Evolutionary conservation across 2,797 vertebrate species (phyloP).

Genomic region (Amblyraja radiata): DNA sequence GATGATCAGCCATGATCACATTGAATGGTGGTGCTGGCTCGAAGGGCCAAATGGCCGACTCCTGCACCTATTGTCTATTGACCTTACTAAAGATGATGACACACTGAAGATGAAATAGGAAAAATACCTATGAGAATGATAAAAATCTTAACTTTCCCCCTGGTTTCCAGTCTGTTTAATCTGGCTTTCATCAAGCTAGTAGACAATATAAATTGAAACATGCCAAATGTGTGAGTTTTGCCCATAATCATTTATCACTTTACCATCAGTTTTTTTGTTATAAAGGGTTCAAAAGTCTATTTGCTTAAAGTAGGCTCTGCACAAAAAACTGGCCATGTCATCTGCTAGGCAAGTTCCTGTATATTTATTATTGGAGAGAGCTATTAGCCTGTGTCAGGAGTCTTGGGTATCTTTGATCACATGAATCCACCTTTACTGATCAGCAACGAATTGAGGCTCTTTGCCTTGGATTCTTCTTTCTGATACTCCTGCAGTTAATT

Average conservation of each 20-base stretch:
- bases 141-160: neutral
- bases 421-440: neutral
- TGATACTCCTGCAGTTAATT: neutral
- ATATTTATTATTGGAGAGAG: neutral
- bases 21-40: too few relatives aligned
- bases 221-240: neutral
- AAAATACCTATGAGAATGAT: neutral
- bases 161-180: neutral
- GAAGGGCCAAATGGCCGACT: too few relatives aligned
- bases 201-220: neutral
- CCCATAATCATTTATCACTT: neutral
- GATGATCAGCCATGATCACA: too few relatives aligned
- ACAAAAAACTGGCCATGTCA: neutral
- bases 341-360: neutral
- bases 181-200: neutral
- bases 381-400: neutral
- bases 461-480: neutral
- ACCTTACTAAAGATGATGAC: too few relatives aligned
- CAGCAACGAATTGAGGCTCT: neutral
- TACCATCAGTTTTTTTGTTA: neutral
- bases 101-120: too few relatives aligned
- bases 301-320: neutral
- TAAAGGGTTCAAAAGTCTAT: neutral
- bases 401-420: neutral
- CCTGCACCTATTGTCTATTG: too few relatives aligned